Base-by-base conservation (phyloP, 2,797 vertebrate genomes). In the Denticeps clupeoides region DNA sequence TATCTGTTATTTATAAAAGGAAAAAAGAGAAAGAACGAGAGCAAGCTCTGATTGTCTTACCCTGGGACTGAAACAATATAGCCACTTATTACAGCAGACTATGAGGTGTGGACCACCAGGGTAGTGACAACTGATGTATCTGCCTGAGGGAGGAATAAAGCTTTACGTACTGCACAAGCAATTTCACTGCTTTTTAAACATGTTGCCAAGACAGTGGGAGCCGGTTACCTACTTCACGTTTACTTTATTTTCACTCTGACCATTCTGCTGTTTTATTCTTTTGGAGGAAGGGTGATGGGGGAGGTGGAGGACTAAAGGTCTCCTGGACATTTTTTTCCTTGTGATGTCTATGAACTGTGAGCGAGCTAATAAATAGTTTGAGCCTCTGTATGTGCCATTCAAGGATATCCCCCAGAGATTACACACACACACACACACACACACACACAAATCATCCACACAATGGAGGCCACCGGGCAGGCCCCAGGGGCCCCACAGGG, bases 121-220 rank as follows among this genome's bases (percentile, higher is more conserved):
- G 85, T 88, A 79, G 91, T 86, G 88, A 91, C 90, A 93, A 88
- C 77, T 87, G 82, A 89, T 85, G 82, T 80, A 82, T 77, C 78
- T 86, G 86, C 87, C 91, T 86, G 81, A 69, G 61, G 88, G 87
- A 84, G 86, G 86, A 91, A 90, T 85, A 90, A 90, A 89, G 89
- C 87, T 91, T 93, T 93, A 93, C 86, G 89, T 91, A 93, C 93
- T 91, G 91, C 87, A 95, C 88, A 93, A 93, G 86, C 86, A 91
- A 91, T 92, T 94, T 90, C 78, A 89, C 85, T 91, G 89, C 90
- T 93, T 94, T 95, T 87, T 89, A 92, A 94, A 93, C 89, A 90
- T 83, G 86, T 89, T 92, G 90, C 92, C 93, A 91, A 89, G 91
- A 91, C 87, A 89, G 89, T 91, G 89, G 88, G 84, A 91, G 82